These are phyloP conservation scores for Hephaestus fuliginosus DNA, from an alignment of 2,797 vertebrate species.

Conservation along the genomic window DNA sequence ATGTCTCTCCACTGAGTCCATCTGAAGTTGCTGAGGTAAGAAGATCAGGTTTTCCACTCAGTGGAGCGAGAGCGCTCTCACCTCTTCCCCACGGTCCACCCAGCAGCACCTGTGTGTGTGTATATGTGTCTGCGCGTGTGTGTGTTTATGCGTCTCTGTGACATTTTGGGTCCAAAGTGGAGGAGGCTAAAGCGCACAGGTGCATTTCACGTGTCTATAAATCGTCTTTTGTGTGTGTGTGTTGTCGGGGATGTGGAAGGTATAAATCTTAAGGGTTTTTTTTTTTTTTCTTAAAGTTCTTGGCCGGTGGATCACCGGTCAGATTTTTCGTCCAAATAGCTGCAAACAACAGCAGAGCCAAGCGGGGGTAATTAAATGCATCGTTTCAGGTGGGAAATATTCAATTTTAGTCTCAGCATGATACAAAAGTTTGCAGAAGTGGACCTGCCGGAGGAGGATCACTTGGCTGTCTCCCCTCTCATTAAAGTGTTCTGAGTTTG, in stretches of 20 bases:
- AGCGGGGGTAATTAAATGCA: constrained; percentile 48
- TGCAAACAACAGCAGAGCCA: constrained; percentile 35
- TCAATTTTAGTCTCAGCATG: constrained; percentile 40
- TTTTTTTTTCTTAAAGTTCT: constrained; percentile 33
- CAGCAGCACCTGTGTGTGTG: constrained; percentile 77
- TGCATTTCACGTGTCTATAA: constrained; percentile 62
- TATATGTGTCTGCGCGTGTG: constrained; percentile 49
- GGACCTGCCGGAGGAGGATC: constrained; percentile 32
- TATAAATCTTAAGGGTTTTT: constrained; percentile 45
- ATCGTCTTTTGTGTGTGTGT: constrained; percentile 25
- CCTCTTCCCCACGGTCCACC: constrained; percentile 81
- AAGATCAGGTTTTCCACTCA: constrained; percentile 89
- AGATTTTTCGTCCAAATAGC: constrained; percentile 36
- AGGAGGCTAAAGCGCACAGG: constrained; percentile 64
- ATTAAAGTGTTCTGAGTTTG: constrained; percentile 39
- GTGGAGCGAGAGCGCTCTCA: constrained; percentile 81
- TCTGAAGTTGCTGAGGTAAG: constrained; percentile 88
- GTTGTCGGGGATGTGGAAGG: constrained; percentile 30
- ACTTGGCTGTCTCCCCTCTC: constrained; percentile 29
- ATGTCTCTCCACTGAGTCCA: constrained; percentile 78
- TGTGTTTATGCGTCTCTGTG: constrained; percentile 53
- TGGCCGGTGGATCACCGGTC: constrained; percentile 3
- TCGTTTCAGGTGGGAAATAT: constrained; percentile 28
- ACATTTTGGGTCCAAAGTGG: constrained; percentile 67
- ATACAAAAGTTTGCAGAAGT: constrained; percentile 42